A percentile compares a stretch with the other conserved stretches of the same genome.
phyloP scores from a whole-genome alignment of 2,888 invertebrate species.

The Abrostola tripartita region DNA sequence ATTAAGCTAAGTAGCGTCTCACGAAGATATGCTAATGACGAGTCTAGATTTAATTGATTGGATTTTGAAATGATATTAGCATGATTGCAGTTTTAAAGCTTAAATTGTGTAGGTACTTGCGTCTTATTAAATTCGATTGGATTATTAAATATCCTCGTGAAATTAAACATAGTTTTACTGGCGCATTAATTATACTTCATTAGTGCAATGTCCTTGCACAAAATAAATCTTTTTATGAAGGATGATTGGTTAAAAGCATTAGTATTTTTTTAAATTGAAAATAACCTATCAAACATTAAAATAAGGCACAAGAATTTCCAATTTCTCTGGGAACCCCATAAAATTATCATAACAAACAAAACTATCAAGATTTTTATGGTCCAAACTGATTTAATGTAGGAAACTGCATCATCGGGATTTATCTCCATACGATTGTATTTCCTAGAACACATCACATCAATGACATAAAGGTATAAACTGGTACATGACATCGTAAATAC shows the following conservation, averaged over 20 bases:
- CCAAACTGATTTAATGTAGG: constrained; percentile 40
- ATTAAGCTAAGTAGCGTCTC: constrained; percentile 41
- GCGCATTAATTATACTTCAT: too few relatives aligned
- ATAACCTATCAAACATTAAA: neutral
- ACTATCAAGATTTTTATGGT: constrained; percentile 53
- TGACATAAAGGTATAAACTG: constrained; percentile 52
- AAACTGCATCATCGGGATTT: constrained; percentile 39
- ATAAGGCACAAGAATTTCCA: constrained; percentile 25
- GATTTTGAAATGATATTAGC: neutral
- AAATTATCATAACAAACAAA: constrained; percentile 54
- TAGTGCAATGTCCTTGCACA: too few relatives aligned
- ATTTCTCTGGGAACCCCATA: constrained; percentile 27
- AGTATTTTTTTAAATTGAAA: neutral
- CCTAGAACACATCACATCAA: constrained; percentile 52
- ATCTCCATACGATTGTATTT: constrained; percentile 55
- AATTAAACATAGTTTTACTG: too few relatives aligned
- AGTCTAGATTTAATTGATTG: constrained; percentile 28
- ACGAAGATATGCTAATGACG: constrained; percentile 20
- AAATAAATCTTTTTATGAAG: too few relatives aligned
- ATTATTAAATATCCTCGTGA: too few relatives aligned
- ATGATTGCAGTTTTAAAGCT: neutral
- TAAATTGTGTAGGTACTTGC: too few relatives aligned
- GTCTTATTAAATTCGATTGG: too few relatives aligned
- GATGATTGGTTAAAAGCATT: neutral
- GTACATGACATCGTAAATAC: constrained; percentile 67